Evolutionary conservation across 1,140 invertebrate species (phyloP).

Genomic region (Prorops nasuta): DNA sequence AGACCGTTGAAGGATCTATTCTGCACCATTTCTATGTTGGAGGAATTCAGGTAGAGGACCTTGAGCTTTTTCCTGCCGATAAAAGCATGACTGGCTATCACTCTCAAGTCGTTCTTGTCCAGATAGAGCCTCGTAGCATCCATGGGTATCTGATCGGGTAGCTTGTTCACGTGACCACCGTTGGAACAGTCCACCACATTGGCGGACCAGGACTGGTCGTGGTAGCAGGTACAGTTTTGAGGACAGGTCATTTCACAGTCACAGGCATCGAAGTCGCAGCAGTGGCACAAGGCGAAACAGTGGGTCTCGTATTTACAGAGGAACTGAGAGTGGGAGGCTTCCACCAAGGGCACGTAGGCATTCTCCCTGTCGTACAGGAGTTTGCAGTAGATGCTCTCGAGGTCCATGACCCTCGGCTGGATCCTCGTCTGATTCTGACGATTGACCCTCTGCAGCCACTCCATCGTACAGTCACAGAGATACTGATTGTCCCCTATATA

Average conservation of each 20-base stretch:
- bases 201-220: slow-evolving; percentile 87
- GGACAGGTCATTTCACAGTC: slow-evolving; percentile 95
- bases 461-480: slow-evolving; percentile 85
- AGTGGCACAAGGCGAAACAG: slow-evolving; percentile 87
- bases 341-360: slow-evolving; percentile 75
- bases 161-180: slow-evolving; percentile 67
- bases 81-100: slow-evolving; percentile 81
- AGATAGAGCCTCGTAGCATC: slow-evolving; percentile 86
- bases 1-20: slow-evolving; percentile 90
- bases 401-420: slow-evolving; percentile 82
- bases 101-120: slow-evolving; percentile 82
- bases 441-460: slow-evolving; percentile 82
- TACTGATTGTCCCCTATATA: slow-evolving; percentile 89
- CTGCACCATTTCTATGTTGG: slow-evolving; percentile 81
- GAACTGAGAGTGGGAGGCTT: slow-evolving; percentile 83
- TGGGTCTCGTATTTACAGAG: slow-evolving; percentile 88
- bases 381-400: slow-evolving; percentile 85
- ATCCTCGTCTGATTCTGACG: slow-evolving; percentile 73
- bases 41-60: slow-evolving; percentile 80
- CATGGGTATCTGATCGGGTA: slow-evolving; percentile 88
- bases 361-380: slow-evolving; percentile 81
- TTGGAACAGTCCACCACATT: slow-evolving; percentile 88
- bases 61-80: slow-evolving; percentile 85
- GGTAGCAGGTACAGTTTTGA: slow-evolving; percentile 86
- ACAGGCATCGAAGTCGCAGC: slow-evolving; percentile 92